Evolutionary conservation across 2,888 invertebrate genomes (phyloP), one percentile per base, ranked within the genome.

Genomic region (Byasa hedistus): DNA sequence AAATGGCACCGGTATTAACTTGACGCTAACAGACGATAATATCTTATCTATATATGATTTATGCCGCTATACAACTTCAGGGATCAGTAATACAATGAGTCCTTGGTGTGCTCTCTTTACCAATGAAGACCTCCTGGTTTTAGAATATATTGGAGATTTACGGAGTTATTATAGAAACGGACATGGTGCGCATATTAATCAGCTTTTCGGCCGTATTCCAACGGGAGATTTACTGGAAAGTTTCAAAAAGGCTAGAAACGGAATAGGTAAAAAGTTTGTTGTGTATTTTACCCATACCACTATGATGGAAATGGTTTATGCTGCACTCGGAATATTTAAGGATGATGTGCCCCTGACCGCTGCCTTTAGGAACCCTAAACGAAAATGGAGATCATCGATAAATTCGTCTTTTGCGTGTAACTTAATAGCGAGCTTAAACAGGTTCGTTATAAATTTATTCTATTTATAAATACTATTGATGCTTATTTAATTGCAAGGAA

Each of bases 31-130:
- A 27, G 75, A 83, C 48, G 83, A 75, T 17, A 86, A 94, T 66
- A 86, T 96, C 36, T 88, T 93, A 64, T 87, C 94, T 32, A 94
- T 97, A 84, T 97, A 95, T 78, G 95, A 96, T 75, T 93, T 95
- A 84, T 97, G 97, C 75, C 93, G 96, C 22, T 96, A 94, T 76
- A 95, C 95, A 69, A 95, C 95, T 84, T 94, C 96, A 5, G 95
- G 84, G 2, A 71, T 80, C 8, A 75, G 81, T 61, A 77, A 76
- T 60, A 84, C 76, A 71, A 73, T 88, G 73, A 95, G 96, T 63
- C 92, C 95, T 5, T 97, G 97, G 96, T 97, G 97, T 78, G 93
- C 94, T 19, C 83, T 93, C 36, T 96, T 97, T 79, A 94, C 93
- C 56, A 94, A 93, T 61, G 92, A 94, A 24, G 96, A 97, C 76